Conservation (phyloP, 37 sponge, comb jelly and placozoan species). For the Cladorhizidae sp. region DNA sequence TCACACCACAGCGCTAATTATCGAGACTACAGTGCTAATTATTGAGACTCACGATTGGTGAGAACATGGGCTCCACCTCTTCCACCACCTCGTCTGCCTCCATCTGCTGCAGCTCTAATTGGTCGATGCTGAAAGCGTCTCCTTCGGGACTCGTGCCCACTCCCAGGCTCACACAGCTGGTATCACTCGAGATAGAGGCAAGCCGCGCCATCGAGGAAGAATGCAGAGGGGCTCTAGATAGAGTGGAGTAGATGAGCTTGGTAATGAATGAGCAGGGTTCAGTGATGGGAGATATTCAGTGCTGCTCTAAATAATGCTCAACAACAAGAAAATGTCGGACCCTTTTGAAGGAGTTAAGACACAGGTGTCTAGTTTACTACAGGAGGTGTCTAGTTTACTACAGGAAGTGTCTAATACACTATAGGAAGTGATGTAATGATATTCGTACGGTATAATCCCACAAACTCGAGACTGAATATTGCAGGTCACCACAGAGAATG, state of each 20-base stretch:
- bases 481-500: too few relatives aligned
- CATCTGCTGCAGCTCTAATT: constrained; percentile 3
- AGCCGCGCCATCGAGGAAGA: constrained; percentile 1
- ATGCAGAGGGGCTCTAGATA: constrained; percentile 18
- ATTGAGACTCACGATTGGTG: constrained; percentile 1
- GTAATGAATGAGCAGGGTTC: neutral
- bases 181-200: neutral
- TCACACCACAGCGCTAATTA: too few relatives aligned
- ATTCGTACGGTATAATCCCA: too few relatives aligned
- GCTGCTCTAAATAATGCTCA: too few relatives aligned
- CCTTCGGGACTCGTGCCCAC: neutral
- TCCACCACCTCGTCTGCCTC: neutral
- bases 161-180: neutral
- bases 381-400: too few relatives aligned
- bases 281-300: neutral
- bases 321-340: too few relatives aligned
- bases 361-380: too few relatives aligned
- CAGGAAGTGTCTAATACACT: too few relatives aligned
- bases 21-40: neutral
- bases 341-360: too few relatives aligned
- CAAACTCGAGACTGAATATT: too few relatives aligned
- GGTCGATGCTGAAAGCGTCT: constrained; percentile 10
- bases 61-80: constrained; percentile 23
- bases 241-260: neutral
- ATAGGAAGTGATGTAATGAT: too few relatives aligned